phyloP scores from a whole-genome alignment of 2,797 vertebrate species.

The Streptopelia turtur region DNA sequence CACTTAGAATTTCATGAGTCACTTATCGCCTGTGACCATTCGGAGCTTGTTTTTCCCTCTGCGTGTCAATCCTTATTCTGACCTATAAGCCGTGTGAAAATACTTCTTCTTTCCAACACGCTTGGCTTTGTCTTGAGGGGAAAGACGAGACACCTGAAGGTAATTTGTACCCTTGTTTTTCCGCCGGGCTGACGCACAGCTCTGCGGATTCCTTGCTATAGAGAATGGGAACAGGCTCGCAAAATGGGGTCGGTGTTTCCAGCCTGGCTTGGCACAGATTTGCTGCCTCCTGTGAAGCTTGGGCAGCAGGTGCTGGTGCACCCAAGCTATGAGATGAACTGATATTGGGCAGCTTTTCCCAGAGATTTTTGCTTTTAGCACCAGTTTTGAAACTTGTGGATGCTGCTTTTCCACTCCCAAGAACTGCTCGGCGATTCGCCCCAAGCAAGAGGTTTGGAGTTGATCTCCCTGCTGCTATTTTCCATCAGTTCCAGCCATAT shows the following conservation, averaged over 20 bases:
- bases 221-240: neutral
- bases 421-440: neutral
- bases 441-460: neutral
- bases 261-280: neutral
- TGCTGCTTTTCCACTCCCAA: neutral
- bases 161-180: neutral
- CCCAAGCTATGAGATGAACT: neutral
- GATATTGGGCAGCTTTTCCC: neutral
- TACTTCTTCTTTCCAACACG: neutral
- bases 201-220: neutral
- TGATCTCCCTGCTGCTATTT: neutral
- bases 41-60: neutral
- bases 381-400: neutral
- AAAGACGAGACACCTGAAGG: neutral
- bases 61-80: neutral
- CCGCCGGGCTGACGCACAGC: neutral
- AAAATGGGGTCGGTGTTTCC: neutral
- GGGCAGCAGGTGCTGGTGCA: neutral
- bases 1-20: slow-evolving; percentile 7
- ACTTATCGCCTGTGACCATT: neutral
- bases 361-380: neutral
- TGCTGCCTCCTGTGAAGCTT: neutral
- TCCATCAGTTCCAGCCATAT: neutral
- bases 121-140: neutral
- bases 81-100: neutral